Percentiles rank a stretch among this genome's conserved stretches.
phyloP scores from a whole-genome alignment of 2,888 invertebrate genomes.

The Boloria euphrosyne region DNA sequence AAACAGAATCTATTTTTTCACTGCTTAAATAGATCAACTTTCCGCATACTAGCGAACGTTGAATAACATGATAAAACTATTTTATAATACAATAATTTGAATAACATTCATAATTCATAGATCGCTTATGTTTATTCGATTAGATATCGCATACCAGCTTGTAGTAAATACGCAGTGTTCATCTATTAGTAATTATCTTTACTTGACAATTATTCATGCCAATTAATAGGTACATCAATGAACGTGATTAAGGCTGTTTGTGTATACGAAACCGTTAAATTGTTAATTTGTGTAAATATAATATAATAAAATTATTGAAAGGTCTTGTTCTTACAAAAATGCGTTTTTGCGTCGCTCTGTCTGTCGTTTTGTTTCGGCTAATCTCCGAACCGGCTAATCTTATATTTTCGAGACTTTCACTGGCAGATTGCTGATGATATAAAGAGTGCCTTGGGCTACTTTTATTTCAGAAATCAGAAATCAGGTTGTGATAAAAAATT shows the following conservation, averaged over 20 bases:
- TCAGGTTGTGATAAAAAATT: too few species aligned
- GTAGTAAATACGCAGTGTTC: neutral
- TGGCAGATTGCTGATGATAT: too few species aligned
- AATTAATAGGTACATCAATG: neutral
- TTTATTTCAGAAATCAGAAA: too few species aligned
- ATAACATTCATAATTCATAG: conserved; percentile 19
- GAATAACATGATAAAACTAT: neutral
- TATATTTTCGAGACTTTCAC: too few species aligned
- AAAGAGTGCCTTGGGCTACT: too few species aligned
- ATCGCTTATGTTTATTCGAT: conserved; percentile 16
- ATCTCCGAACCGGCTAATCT: too few species aligned
- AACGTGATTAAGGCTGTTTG: conserved; percentile 5
- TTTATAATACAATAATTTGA: conserved; percentile 9
- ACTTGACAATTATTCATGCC: conserved; percentile 8
- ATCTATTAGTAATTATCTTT: conserved; percentile 13
- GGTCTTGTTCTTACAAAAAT: too few species aligned
- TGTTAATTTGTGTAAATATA: neutral
- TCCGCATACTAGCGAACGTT: conserved; percentile 8
- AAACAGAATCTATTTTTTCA: neutral
- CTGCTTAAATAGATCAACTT: neutral
- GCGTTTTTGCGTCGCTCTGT: too few species aligned
- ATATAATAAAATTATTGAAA: neutral
- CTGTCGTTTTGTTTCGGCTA: too few species aligned
- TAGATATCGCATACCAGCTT: conserved; percentile 5
- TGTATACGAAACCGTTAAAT: neutral